These are phyloP conservation scores for Halictus ligatus DNA, from an alignment of 2,888 invertebrate genomes.

Conservation along the genomic window DNA sequence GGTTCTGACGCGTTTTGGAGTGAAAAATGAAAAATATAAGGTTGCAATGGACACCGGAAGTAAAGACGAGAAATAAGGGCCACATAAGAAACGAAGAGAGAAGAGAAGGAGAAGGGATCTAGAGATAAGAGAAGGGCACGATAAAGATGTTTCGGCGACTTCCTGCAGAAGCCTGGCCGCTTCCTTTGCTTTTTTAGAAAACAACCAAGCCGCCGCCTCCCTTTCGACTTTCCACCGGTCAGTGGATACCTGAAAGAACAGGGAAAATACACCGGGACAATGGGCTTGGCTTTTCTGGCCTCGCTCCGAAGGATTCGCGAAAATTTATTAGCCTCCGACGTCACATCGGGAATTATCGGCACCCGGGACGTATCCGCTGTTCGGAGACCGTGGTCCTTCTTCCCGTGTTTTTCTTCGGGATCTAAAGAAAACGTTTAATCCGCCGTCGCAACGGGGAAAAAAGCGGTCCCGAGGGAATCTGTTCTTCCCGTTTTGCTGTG, in stretches of 20 bases:
- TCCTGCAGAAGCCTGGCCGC: conserved; percentile 34
- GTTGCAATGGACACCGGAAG: not conserved
- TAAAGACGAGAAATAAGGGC: not conserved
- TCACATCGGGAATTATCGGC: conserved; percentile 14
- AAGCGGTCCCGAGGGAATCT: not conserved
- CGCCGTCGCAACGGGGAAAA: not conserved
- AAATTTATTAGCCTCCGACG: conserved; percentile 48
- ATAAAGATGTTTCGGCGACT: conserved; percentile 1
- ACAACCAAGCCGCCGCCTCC: conserved; percentile 39
- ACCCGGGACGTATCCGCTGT: not conserved
- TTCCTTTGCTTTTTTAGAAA: conserved; percentile 68
- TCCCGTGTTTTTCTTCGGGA: not conserved
- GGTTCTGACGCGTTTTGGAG: not conserved
- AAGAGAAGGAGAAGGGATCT: not conserved
- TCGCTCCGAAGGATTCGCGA: conserved; percentile 32
- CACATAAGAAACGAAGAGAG: not conserved
- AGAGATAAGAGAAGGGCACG: not conserved
- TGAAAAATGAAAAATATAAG: not conserved
- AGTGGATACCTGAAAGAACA: conserved; percentile 16
- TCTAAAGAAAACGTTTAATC: conserved; percentile 1
- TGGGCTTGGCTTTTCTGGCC: conserved; percentile 32
- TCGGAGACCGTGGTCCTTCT: not conserved
- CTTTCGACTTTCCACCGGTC: conserved; percentile 34
- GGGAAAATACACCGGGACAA: conserved; percentile 54
- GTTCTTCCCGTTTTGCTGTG: not conserved